Evolutionary conservation across 2,113 vertebrate species (phyloP).

Genomic region (Eira barbara): DNA sequence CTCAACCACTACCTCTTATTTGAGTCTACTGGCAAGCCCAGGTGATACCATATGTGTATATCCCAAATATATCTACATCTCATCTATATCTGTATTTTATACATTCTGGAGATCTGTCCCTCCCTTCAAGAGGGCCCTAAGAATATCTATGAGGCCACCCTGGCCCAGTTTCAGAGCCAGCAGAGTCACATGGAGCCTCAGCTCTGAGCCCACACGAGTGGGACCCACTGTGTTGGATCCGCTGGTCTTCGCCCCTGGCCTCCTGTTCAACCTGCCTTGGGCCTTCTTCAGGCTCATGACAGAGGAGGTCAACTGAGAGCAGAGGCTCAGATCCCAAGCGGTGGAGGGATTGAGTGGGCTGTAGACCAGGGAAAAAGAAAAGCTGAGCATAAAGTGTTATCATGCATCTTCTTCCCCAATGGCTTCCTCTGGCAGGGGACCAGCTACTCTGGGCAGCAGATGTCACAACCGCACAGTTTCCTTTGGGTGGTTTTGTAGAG

Average conservation of each 20-base stretch:
- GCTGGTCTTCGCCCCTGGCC: neutral
- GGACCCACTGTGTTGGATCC: slow-evolving; percentile 76
- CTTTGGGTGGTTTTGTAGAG: slow-evolving; percentile 86
- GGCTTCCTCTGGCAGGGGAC: slow-evolving; percentile 91
- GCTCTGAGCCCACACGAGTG: slow-evolving; percentile 85
- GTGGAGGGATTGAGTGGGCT: slow-evolving; percentile 89
- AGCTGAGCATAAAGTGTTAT: slow-evolving; percentile 88
- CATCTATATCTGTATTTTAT: neutral
- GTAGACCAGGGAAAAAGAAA: slow-evolving; percentile 90
- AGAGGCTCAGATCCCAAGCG: slow-evolving; percentile 84
- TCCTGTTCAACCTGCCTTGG: slow-evolving; percentile 86
- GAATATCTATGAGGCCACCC: slow-evolving; percentile 84
- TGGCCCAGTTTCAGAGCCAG: slow-evolving; percentile 81
- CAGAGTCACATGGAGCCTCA: slow-evolving; percentile 81
- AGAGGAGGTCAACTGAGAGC: slow-evolving; percentile 88
- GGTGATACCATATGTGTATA: neutral
- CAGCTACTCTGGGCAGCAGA: slow-evolving; percentile 88
- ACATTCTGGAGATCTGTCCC: neutral
- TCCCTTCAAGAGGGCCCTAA: slow-evolving; percentile 79
- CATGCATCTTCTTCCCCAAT: slow-evolving; percentile 87
- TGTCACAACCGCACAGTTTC: slow-evolving; percentile 82
- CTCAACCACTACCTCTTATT: neutral
- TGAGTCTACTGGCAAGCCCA: neutral
- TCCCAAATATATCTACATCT: neutral
- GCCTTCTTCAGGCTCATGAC: slow-evolving; percentile 90